Evolutionary conservation across 1,140 invertebrate genomes (phyloP), one percentile per base, ranked within the genome.

Genomic region (Drosophila pachea): DNA sequence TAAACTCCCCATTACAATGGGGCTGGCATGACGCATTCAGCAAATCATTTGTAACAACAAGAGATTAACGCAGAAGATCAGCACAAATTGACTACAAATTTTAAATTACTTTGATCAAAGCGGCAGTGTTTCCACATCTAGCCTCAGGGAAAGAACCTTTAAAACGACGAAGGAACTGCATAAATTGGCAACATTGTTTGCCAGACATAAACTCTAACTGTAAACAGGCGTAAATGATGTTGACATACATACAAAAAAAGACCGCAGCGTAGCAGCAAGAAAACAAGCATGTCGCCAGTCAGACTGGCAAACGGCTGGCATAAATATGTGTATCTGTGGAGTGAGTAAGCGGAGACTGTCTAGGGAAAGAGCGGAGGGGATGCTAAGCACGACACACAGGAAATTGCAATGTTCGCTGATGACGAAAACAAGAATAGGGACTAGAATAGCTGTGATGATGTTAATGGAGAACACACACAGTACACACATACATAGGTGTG

Each of bases 261-360:
- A 60, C 16, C 45, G 47, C 52, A 67, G 55, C 33, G 54, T 11
- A 56, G 49, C 12, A 50, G 47, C 9, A 54, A 16, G 12, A 22
- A 22, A 22, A 22, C 29, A 45, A 52, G 31, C 49, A 56, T 76
- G 78, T 64, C 82, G 79, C 74, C 79, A 86, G 76, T 79, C 79
- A 86, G 79, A 84, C 79, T 84, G 79, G 73, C 62, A 73, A 86
- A 86, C 81, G 81, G 79, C 79, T 84, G 79, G 45, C 63, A 43
- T 50, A 76, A 83, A 76, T 79, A 12, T 32, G 33, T 29, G n/a
- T 12, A 40, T 22, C 22, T 22, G 32, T 7, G 50, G 35, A 48
- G n/a, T 14, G 45, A 12, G 32, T 35, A 7, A 16, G 9, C 7
- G 35, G 31, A 29, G 47, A 0, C 4, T 2, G 35, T n/a, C 2